A percentile compares a stretch with the other conserved stretches of the same genome.
Conservation (phyloP, 2,113 vertebrate species). For the Lophochroa leadbeateri region DNA sequence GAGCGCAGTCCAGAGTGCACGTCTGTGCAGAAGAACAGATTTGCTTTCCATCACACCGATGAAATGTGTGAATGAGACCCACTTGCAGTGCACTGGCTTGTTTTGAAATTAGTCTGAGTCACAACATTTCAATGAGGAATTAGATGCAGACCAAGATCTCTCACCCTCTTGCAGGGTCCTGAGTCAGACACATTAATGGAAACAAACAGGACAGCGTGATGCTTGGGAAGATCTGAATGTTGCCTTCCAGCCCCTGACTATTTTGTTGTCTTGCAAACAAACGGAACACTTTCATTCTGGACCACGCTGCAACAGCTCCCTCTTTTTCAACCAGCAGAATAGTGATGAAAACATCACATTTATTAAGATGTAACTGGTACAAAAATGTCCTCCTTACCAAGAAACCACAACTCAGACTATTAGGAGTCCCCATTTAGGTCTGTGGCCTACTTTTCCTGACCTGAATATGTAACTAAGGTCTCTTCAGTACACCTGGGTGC, state of each 20-base stretch:
- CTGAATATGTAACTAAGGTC: not conserved
- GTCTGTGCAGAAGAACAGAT: not conserved
- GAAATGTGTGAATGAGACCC: not conserved
- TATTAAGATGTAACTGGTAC: not conserved
- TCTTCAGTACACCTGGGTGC: not conserved
- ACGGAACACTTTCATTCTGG: not conserved
- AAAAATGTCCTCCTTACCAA: not conserved
- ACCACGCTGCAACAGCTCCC: not conserved
- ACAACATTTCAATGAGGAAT: not conserved
- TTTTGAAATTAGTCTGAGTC: not conserved
- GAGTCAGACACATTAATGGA: not conserved
- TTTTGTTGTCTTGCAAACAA: not conserved
- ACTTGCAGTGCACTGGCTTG: not conserved
- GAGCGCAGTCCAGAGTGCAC: not conserved
- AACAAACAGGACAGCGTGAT: not conserved
- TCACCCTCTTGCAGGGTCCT: not conserved
- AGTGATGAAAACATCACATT: not conserved
- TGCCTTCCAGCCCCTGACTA: not conserved
- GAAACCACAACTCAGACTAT: not conserved
- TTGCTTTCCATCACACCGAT: not conserved
- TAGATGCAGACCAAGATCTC: not conserved
- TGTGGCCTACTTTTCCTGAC: slow-evolving; percentile 5
- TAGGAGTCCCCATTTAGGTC: not conserved
- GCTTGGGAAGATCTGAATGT: not conserved
- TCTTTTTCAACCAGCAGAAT: not conserved